Conservation (phyloP, 2,888 invertebrate species). For the Frankliniella fusca region DNA sequence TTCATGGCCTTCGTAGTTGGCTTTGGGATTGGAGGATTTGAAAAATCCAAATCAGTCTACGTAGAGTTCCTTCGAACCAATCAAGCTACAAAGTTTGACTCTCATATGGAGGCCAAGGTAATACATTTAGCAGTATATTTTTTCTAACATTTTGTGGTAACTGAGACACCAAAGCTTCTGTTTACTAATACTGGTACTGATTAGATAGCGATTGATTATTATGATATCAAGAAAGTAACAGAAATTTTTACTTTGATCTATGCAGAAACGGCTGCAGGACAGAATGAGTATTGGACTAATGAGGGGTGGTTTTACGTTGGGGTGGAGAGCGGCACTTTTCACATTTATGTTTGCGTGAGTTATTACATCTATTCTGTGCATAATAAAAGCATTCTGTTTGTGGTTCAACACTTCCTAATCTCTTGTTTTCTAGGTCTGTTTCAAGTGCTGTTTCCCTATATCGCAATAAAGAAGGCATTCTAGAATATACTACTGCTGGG, state of each 20-base stretch:
- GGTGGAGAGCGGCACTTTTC: background rate
- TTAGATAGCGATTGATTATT: no score
- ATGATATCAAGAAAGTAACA: no score
- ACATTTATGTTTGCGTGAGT: background rate
- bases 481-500: slow-evolving; percentile 64
- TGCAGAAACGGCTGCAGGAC: background rate
- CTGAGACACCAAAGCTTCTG: no score
- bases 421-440: slow-evolving; percentile 52
- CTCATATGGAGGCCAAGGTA: slow-evolving; percentile 42
- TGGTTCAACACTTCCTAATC: background rate
- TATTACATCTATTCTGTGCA: background rate
- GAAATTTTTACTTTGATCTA: background rate
- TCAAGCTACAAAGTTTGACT: slow-evolving; percentile 41
- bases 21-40: background rate
- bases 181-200: no score
- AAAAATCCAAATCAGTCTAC: slow-evolving; percentile 39
- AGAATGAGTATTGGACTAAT: background rate
- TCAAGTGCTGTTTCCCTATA: slow-evolving; percentile 64
- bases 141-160: no score
- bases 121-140: no score
- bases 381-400: background rate
- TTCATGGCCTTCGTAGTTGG: background rate
- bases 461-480: slow-evolving; percentile 59
- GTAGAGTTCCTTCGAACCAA: slow-evolving; percentile 40
- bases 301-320: background rate